These are phyloP conservation scores for Ancistrus triradiatus DNA, from an alignment of 2,113 vertebrate species.

Conservation along the genomic window DNA sequence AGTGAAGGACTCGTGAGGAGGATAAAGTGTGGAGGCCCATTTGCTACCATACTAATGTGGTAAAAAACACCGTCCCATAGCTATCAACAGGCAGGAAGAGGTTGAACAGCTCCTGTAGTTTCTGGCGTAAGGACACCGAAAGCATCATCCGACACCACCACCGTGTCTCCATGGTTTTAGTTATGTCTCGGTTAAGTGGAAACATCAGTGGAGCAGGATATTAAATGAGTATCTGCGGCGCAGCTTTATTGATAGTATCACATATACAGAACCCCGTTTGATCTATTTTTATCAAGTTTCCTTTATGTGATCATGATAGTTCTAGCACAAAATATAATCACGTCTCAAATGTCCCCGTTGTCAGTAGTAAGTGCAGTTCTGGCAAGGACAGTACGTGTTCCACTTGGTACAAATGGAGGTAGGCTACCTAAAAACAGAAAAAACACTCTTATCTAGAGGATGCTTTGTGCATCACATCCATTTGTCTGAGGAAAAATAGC, in stretches of 20 bases:
- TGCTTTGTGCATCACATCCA: conserved; percentile 28
- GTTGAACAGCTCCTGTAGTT: conserved; percentile 10
- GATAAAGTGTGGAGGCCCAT: background rate
- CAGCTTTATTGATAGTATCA: background rate
- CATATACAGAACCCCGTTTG: background rate
- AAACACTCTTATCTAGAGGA: background rate
- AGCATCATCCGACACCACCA: background rate
- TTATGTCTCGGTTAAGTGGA: conserved; percentile 10
- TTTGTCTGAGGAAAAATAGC: conserved; percentile 15
- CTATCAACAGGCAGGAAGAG: conserved; percentile 16
- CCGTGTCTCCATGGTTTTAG: conserved; percentile 3
- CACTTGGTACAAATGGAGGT: conserved; percentile 11
- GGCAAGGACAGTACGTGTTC: conserved; percentile 11
- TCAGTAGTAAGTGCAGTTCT: conserved; percentile 16
- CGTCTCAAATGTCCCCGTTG: conserved; percentile 4
- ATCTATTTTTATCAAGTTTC: background rate
- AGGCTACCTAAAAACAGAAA: too few relatives aligned
- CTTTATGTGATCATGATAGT: background rate
- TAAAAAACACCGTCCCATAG: conserved; percentile 28
- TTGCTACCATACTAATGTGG: conserved; percentile 19
- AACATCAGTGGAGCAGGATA: background rate
- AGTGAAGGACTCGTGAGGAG: conserved; percentile 15
- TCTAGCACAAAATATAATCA: too few relatives aligned
- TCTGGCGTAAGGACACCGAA: background rate
- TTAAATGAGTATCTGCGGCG: conserved; percentile 1